Percentiles rank a stretch among this genome's conserved stretches.
Conservation (phyloP, 2,888 invertebrate species). For the Ernsta delagoae region DNA sequence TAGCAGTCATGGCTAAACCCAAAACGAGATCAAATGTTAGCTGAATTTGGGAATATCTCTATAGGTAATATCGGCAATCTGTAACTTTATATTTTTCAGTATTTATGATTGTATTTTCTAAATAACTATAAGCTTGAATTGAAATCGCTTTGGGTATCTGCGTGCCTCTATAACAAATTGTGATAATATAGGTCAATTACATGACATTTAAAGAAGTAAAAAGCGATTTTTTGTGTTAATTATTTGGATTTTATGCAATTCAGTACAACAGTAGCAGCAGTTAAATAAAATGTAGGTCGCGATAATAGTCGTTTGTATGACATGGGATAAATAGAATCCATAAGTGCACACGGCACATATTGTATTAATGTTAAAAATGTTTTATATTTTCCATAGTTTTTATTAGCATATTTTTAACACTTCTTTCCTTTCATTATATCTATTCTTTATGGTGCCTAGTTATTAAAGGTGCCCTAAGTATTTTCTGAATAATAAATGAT, state of each 20-base stretch:
- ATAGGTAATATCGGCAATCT: no score
- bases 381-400: neutral
- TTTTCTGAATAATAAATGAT: no score
- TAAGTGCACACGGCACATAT: slow-evolving; percentile 20
- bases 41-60: no score
- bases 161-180: no score
- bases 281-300: slow-evolving; percentile 25
- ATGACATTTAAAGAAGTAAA: no score
- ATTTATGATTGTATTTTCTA: neutral
- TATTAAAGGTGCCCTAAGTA: no score
- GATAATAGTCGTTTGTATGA: slow-evolving; percentile 21
- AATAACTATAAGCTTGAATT: neutral
- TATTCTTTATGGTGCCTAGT: no score
- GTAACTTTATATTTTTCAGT: neutral
- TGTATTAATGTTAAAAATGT: no score
- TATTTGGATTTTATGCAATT: slow-evolving; percentile 12
- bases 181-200: no score
- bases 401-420: neutral
- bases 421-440: neutral
- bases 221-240: no score
- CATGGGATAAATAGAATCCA: slow-evolving; percentile 15
- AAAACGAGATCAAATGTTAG: no score
- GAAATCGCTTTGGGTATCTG: no score
- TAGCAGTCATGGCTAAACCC: neutral
- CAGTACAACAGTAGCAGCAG: neutral